Percentiles rank a stretch among this genome's conserved stretches.
Conservation (phyloP, 2,113 vertebrate genomes). For the Peromyscus maniculatus region DNA sequence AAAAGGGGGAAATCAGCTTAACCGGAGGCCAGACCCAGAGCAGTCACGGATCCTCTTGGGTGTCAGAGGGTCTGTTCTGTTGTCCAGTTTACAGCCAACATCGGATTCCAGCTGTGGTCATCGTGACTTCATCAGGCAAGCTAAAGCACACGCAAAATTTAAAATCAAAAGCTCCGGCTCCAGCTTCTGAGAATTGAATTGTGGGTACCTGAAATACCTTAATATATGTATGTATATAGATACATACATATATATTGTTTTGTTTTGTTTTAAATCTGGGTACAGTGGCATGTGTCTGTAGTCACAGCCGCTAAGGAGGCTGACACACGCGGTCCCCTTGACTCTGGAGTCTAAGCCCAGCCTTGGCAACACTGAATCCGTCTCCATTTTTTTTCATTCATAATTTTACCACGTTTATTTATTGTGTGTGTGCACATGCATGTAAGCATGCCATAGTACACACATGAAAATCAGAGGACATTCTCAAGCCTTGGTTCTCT, state of each 20-base stretch:
- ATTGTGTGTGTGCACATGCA: not conserved
- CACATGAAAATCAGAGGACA: not conserved
- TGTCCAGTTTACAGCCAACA: too few relatives aligned
- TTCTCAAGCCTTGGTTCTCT: not conserved
- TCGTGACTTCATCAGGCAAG: not conserved
- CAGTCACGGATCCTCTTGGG: accelerated
- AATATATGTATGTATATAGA: not conserved
- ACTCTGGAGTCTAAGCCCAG: not conserved
- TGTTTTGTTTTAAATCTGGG: not conserved
- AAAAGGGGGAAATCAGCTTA: not conserved
- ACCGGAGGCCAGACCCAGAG: too few relatives aligned
- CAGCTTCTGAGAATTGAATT: not conserved
- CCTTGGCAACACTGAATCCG: not conserved
- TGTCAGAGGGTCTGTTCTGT: too few relatives aligned
- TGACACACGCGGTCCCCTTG: not conserved
- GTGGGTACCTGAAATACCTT: not conserved
- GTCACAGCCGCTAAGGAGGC: not conserved
- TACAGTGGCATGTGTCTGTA: not conserved
- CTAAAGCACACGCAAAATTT: not conserved
- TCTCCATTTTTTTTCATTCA: not conserved
- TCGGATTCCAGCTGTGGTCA: not conserved
- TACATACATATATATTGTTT: not conserved
- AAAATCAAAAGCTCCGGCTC: not conserved
- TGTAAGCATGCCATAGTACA: not conserved
- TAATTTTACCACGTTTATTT: not conserved